A percentile compares a stretch with the other conserved stretches of the same genome.
Conservation (phyloP, 2,113 vertebrate genomes). For the Struthio camelus region DNA sequence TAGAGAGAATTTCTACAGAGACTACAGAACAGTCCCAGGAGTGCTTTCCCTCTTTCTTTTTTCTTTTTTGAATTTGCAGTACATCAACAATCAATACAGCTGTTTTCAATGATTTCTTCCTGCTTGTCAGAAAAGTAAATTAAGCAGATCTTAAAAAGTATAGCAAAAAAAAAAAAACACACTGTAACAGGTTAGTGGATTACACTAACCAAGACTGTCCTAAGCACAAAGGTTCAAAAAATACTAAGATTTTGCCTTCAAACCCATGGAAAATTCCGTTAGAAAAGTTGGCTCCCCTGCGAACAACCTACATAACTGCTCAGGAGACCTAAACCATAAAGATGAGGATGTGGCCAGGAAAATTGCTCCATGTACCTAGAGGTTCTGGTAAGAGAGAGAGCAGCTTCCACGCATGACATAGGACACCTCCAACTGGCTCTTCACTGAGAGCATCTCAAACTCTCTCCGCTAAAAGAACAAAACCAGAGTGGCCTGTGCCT, state of each 20-base stretch:
- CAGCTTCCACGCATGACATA: accelerated
- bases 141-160: background rate
- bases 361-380: background rate
- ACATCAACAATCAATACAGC: background rate
- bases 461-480: background rate
- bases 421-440: background rate
- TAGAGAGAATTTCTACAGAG: background rate
- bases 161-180: background rate
- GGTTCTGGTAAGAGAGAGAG: background rate
- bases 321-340: background rate
- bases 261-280: background rate
- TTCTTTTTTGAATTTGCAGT: background rate
- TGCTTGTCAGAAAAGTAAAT: background rate
- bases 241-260: background rate
- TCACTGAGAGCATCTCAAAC: background rate
- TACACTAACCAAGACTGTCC: background rate
- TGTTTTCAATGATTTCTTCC: background rate
- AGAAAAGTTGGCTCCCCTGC: background rate
- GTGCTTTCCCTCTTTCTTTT: accelerated
- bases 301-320: background rate
- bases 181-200: background rate
- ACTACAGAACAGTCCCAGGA: background rate
- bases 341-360: background rate
- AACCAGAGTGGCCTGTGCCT: background rate
- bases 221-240: background rate